phyloP scores from a whole-genome alignment of 2,113 vertebrate genomes.

The Nothoprocta pentlandii region DNA sequence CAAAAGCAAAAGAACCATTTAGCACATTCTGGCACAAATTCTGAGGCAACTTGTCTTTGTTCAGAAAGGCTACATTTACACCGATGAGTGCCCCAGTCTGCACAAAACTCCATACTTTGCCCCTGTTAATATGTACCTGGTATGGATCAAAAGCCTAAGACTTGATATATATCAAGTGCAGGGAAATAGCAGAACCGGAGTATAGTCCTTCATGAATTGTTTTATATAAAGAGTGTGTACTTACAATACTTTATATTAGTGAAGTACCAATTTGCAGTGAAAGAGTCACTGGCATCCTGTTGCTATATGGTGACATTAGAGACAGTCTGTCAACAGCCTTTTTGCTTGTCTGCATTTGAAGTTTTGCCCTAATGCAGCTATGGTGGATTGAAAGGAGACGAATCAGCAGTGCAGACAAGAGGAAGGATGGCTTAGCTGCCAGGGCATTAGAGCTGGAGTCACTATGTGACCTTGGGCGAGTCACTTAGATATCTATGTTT shows the following conservation, averaged over 20 bases:
- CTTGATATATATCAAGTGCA: background rate
- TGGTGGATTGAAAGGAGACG: background rate
- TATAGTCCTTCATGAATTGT: background rate
- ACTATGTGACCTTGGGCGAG: background rate
- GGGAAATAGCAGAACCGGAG: background rate
- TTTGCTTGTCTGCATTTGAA: background rate
- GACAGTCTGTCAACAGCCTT: background rate
- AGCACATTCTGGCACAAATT: background rate
- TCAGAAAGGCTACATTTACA: background rate
- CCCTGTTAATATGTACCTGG: background rate
- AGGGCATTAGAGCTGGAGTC: background rate
- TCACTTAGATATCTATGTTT: background rate
- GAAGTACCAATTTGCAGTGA: background rate
- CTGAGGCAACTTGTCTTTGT: background rate
- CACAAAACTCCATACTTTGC: background rate
- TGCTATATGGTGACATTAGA: background rate
- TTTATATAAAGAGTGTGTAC: background rate
- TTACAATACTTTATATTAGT: background rate
- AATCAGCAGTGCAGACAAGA: background rate
- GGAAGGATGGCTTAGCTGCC: background rate
- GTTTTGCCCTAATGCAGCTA: background rate
- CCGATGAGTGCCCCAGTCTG: background rate
- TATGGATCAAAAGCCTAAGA: background rate
- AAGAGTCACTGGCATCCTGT: background rate
- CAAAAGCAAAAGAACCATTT: background rate